Percentiles rank a stretch among this genome's conserved stretches.
phyloP scores from a whole-genome alignment of 1,140 invertebrate genomes.

The Drosophila repletoides region DNA sequence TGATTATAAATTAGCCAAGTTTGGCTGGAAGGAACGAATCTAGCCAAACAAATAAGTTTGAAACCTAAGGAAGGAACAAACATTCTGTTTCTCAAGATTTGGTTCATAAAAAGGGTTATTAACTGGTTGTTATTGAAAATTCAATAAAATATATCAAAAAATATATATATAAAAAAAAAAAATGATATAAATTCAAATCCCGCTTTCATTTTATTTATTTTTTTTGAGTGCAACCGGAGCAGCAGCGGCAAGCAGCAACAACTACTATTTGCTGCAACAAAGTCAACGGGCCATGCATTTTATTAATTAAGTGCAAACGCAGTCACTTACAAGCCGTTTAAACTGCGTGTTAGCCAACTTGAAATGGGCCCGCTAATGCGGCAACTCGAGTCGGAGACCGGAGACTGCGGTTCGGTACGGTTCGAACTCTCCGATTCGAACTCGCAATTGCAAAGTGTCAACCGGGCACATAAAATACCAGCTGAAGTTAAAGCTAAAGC shows the following conservation, averaged over 20 bases:
- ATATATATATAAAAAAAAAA: too few species aligned
- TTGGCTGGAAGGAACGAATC: too few species aligned
- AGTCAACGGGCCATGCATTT: conserved; percentile 58
- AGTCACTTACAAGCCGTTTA: conserved; percentile 77
- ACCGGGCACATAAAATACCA: conserved; percentile 62
- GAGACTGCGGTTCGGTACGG: not conserved
- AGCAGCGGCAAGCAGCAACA: not conserved
- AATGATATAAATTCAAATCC: too few species aligned
- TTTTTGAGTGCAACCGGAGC: conserved; percentile 10
- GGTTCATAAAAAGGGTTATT: too few species aligned
- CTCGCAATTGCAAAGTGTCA: conserved; percentile 58
- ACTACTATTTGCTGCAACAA: conserved; percentile 50
- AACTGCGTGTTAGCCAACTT: conserved; percentile 76
- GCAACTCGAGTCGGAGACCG: conserved; percentile 19
- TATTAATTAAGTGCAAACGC: conserved; percentile 80
- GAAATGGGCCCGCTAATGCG: conserved; percentile 75
- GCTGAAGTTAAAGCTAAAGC: conserved; percentile 6
- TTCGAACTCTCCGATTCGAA: conserved; percentile 13
- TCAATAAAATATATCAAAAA: too few species aligned
- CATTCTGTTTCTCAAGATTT: too few species aligned
- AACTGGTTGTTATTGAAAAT: too few species aligned
- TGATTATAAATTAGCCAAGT: too few species aligned
- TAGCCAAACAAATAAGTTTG: too few species aligned
- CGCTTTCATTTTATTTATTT: too few species aligned
- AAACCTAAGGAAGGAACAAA: too few species aligned